A percentile compares a stretch with the other conserved stretches of the same genome.
phyloP scores from a whole-genome alignment of 2,113 vertebrate species.

The Apus apus region DNA sequence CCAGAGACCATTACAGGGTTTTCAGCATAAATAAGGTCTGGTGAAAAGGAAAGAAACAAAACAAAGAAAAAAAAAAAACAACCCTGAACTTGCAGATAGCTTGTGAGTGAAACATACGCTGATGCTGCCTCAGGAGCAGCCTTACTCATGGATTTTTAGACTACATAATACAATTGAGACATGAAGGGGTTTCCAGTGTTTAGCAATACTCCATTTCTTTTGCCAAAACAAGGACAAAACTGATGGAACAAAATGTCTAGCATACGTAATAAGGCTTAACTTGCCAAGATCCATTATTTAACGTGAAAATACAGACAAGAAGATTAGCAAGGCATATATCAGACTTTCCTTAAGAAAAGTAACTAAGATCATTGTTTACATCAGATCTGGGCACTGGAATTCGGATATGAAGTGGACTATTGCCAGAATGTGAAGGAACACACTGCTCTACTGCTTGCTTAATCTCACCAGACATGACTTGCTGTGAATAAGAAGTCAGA shows the following conservation, averaged over 20 bases:
- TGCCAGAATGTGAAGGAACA: neutral
- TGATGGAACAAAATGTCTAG: neutral
- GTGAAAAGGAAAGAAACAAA: neutral
- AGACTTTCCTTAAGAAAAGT: neutral
- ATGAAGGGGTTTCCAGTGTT: conserved; percentile 9
- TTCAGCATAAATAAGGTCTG: neutral
- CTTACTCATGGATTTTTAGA: conserved; percentile 23
- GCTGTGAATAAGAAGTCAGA: neutral
- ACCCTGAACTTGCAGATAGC: neutral
- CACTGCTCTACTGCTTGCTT: neutral
- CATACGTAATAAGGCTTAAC: neutral
- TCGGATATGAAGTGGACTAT: neutral
- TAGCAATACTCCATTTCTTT: conserved; percentile 9
- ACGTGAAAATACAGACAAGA: neutral
- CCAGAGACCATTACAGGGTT: neutral
- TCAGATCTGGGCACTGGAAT: neutral
- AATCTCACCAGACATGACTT: neutral
- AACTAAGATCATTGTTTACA: neutral
- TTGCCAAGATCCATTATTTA: neutral
- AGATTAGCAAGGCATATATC: neutral
- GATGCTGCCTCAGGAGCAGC: neutral
- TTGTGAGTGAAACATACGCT: neutral
- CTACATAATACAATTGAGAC: neutral
- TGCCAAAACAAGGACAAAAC: neutral
- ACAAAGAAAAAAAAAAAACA: neutral